Conservation (phyloP, 2,888 invertebrate species). For the Acleris holmiana region DNA sequence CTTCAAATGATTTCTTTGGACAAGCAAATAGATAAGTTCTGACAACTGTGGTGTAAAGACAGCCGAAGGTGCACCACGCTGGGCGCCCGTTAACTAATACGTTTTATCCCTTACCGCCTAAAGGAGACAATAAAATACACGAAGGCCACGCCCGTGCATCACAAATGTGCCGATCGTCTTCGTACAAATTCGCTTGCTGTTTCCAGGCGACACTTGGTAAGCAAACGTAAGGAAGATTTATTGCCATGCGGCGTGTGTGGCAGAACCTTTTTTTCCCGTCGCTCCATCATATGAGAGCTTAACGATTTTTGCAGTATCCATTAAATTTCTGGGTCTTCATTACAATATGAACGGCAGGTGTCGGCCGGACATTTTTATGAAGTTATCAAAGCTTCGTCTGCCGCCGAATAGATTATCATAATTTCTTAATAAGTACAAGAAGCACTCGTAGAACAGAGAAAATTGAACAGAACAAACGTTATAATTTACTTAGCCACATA, state of each 20-base stretch:
- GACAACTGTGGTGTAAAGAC: slow-evolving; percentile 52
- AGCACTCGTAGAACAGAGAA: neutral
- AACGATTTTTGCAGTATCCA: slow-evolving; percentile 47
- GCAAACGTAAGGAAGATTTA: slow-evolving; percentile 77
- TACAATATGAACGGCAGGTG: slow-evolving; percentile 29
- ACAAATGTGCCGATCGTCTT: slow-evolving; percentile 63
- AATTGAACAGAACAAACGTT: slow-evolving; percentile 9
- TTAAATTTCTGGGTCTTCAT: slow-evolving; percentile 26
- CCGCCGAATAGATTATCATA: slow-evolving; percentile 20
- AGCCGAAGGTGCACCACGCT: slow-evolving; percentile 56
- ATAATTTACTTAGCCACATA: slow-evolving; percentile 16
- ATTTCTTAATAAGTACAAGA: slow-evolving; percentile 9
- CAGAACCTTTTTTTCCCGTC: slow-evolving; percentile 52
- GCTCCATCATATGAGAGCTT: slow-evolving; percentile 48
- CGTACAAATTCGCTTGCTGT: slow-evolving; percentile 63
- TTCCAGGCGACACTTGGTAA: slow-evolving; percentile 73
- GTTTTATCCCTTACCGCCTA: slow-evolving; percentile 57
- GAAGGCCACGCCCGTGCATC: slow-evolving; percentile 63
- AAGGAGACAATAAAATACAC: slow-evolving; percentile 68
- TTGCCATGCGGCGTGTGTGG: slow-evolving; percentile 71
- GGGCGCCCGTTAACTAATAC: slow-evolving; percentile 57
- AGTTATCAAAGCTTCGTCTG: slow-evolving; percentile 8
- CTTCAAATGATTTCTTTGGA: slow-evolving; percentile 23
- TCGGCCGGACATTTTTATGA: slow-evolving; percentile 14
- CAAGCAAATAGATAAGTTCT: slow-evolving; percentile 45